Base-by-base conservation (phyloP, 1,140 invertebrate genomes). In the Drosophila pruinosa region DNA sequence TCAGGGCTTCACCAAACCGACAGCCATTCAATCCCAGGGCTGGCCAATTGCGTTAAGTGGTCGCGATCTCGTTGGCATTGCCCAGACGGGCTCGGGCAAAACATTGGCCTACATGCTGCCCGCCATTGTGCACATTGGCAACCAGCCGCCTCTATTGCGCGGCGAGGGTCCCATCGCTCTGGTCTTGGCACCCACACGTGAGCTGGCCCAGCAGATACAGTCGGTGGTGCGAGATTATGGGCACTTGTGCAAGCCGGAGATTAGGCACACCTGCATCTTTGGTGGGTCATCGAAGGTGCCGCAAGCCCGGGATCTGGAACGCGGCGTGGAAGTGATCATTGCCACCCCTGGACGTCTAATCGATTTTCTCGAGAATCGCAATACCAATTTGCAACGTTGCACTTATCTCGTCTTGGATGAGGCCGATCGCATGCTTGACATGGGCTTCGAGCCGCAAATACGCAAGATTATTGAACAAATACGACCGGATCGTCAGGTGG, bases 391-490 rank as follows among this genome's bases (percentile, higher is more conserved):
- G 52, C 93, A 94, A 26, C 94, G 98, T 52, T 98, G 97, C 91
- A 99, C 98, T 31, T 99, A 99, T 91, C 92, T 99, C 15, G 98
- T 99, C 0, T 92, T 99, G 43, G 99, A 99, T 92, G 99, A 99
- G 92, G 99, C 96, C 28, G 96, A 97, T 89, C 92, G 96, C 45
- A 97, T 97, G 96, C 89, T 96, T 21, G 96, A 97, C 91, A 99
- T 99, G 99, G 99, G 99, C 52, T 99, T 99, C 91, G 99, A 99
- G 91, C 99, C 99, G 0, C 99, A 99, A 92, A 99, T 99, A 86
- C 93, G 98, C 34, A 99, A 99, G 91, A 99, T 99, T 70, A 96
- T 99, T 67, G 96, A 98, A 89, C 98, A 99, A 91, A 98, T 99
- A 77, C 94, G 96, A 83, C 97, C 97, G 3, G 97, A 99, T 90